Conservation (phyloP, 37 sponge, comb jelly and placozoan species). For the Corticium candelabrum region DNA sequence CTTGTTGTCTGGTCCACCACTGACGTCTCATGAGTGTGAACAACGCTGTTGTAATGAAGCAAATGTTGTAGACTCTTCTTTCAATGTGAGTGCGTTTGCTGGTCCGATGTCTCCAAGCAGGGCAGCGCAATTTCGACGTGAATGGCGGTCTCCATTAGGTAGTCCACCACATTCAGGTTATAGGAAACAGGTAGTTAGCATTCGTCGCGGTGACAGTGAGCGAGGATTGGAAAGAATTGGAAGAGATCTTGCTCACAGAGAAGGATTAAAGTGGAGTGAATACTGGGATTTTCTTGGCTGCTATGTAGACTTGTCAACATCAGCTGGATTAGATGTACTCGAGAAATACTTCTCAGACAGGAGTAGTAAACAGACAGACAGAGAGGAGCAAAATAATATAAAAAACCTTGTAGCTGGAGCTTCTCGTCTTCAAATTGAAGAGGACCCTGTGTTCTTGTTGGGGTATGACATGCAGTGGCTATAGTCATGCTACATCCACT, state of each 20-base stretch:
- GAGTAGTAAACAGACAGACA: too few species aligned
- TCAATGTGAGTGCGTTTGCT: slow-evolving; percentile 53
- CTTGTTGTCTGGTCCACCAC: not conserved
- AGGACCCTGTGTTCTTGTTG: too few species aligned
- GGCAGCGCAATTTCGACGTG: slow-evolving; percentile 1
- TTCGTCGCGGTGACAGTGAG: not conserved
- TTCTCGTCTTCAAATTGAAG: too few species aligned
- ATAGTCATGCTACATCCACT: too few species aligned
- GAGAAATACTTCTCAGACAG: not conserved
- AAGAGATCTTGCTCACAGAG: not conserved
- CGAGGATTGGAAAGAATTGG: not conserved
- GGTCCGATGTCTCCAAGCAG: slow-evolving; percentile 76
- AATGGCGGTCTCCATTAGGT: not conserved
- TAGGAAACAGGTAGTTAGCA: not conserved
- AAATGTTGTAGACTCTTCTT: not conserved
- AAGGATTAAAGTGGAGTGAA: not conserved
- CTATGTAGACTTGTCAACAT: not conserved
- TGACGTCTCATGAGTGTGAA: slow-evolving; percentile 3
- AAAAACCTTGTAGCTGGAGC: too few species aligned
- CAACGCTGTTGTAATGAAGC: slow-evolving; percentile 7
- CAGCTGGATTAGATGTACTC: not conserved
- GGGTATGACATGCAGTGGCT: too few species aligned
- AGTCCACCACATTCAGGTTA: too few species aligned
- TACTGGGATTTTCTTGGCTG: not conserved
- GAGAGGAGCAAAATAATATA: too few species aligned